Conservation (phyloP, 2,888 invertebrate genomes). For the Lasioglossum zephyrum region DNA sequence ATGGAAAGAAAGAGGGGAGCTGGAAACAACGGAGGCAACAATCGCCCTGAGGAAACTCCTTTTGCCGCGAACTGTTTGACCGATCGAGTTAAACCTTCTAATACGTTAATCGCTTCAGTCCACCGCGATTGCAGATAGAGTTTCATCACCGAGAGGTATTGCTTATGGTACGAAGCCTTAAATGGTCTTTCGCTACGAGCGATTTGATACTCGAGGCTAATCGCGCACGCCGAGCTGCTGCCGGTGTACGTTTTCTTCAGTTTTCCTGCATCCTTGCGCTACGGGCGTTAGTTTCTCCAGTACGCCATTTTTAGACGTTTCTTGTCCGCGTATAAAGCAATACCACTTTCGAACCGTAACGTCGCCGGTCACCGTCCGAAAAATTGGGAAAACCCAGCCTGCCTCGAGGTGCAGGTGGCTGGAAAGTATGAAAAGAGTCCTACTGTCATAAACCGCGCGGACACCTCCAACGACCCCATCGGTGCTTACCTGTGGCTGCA, state of each 20-base stretch:
- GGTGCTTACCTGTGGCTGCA: background rate
- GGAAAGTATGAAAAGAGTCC: background rate
- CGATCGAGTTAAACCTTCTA: slow-evolving; percentile 64
- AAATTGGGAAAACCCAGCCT: slow-evolving; percentile 21
- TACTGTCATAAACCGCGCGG: background rate
- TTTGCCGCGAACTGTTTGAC: slow-evolving; percentile 45
- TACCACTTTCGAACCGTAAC: slow-evolving; percentile 56
- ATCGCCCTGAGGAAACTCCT: slow-evolving; percentile 36
- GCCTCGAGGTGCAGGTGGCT: background rate
- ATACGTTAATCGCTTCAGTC: slow-evolving; percentile 69
- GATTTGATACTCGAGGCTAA: slow-evolving; percentile 72
- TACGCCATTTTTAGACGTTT: slow-evolving; percentile 64
- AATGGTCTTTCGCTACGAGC: slow-evolving; percentile 69
- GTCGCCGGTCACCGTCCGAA: slow-evolving; percentile 28
- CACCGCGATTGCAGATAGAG: slow-evolving; percentile 70
- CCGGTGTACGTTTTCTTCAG: slow-evolving; percentile 66
- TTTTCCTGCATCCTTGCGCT: slow-evolving; percentile 66
- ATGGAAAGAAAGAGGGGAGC: too few species aligned
- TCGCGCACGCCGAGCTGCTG: slow-evolving; percentile 27
- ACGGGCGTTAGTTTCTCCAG: slow-evolving; percentile 60
- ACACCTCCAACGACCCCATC: background rate
- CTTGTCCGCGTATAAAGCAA: slow-evolving; percentile 52
- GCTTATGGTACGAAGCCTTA: slow-evolving; percentile 70
- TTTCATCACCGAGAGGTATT: slow-evolving; percentile 69
- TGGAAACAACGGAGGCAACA: background rate